Percentiles rank a stretch among this genome's conserved stretches.
Evolutionary conservation across 2,888 invertebrate genomes (phyloP).

Genomic region (Eudasyphora cyanicolor): DNA sequence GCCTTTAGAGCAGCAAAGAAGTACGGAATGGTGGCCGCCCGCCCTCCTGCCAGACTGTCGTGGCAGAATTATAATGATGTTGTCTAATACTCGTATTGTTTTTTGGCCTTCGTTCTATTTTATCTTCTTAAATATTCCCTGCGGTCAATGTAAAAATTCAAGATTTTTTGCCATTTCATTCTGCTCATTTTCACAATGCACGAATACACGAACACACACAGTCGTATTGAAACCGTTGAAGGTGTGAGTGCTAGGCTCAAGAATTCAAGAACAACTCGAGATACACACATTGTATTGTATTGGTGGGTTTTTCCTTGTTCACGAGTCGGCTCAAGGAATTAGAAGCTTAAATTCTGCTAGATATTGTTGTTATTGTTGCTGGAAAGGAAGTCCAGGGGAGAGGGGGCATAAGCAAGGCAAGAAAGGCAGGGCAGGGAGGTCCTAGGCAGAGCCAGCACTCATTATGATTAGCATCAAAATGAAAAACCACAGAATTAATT

Average conservation of each 20-base stretch:
- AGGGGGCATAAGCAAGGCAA: background rate
- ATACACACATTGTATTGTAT: conserved; percentile 6
- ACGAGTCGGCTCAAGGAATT: background rate
- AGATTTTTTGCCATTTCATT: conserved; percentile 45
- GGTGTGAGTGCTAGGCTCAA: conserved; percentile 2
- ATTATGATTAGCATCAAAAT: conserved; percentile 64
- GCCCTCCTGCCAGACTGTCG: too few relatives aligned
- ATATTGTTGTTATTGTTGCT: background rate
- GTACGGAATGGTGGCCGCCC: background rate
- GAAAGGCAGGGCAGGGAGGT: background rate
- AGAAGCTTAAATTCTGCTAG: conserved; percentile 5
- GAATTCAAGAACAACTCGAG: conserved; percentile 12
- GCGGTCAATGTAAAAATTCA: conserved; percentile 52
- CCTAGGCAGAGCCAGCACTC: conserved; percentile 53
- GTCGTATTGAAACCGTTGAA: background rate
- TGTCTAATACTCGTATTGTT: conserved; percentile 57
- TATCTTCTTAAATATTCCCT: conserved; percentile 64
- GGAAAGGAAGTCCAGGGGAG: background rate
- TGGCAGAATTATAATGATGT: conserved; percentile 50
- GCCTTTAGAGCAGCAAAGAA: background rate
- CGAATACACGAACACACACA: conserved; percentile 29
- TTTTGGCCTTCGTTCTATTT: conserved; percentile 64
- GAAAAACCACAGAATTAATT: conserved; percentile 63
- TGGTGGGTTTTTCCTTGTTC: conserved; percentile 10
- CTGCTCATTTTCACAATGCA: conserved; percentile 31